Conservation (phyloP, 1,140 invertebrate genomes). For the Drosophila paulistorum region DNA sequence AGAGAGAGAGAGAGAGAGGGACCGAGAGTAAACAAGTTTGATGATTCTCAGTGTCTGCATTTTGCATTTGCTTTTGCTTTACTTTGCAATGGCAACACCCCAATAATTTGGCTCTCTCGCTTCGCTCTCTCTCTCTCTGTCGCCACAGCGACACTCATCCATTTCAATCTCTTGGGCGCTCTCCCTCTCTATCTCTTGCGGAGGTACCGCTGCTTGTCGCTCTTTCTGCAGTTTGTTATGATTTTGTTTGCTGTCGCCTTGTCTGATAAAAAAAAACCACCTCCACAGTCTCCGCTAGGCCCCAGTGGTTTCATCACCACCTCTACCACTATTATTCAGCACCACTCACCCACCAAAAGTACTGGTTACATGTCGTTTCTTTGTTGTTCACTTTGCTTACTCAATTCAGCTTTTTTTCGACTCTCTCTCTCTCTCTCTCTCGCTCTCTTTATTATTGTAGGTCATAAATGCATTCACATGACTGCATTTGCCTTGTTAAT, state of each 20-base stretch:
- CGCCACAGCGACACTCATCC: background rate
- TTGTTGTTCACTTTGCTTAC: constrained; percentile 28
- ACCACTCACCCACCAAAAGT: background rate
- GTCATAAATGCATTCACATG: constrained; percentile 61
- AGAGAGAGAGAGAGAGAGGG: constrained; percentile 1
- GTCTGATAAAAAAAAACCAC: constrained; percentile 31
- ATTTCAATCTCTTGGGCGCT: background rate
- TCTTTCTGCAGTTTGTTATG: constrained; percentile 14
- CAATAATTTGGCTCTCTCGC: constrained; percentile 5
- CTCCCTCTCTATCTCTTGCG: too few relatives aligned
- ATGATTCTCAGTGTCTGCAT: constrained; percentile 24
- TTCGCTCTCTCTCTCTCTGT: background rate
- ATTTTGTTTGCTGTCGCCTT: constrained; percentile 8
- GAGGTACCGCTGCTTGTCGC: constrained; percentile 5
- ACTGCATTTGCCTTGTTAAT: constrained; percentile 33
- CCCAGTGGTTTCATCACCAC: background rate
- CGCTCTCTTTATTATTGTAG: constrained; percentile 53
- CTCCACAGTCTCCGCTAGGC: background rate
- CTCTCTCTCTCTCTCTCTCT: constrained; percentile 15
- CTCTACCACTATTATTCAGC: background rate
- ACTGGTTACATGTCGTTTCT: background rate
- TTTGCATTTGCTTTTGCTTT: constrained; percentile 30
- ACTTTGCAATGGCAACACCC: constrained; percentile 41
- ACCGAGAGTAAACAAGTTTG: constrained; percentile 41
- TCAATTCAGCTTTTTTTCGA: too few relatives aligned